A percentile compares a stretch with the other conserved stretches of the same genome.
phyloP scores from a whole-genome alignment of 2,797 vertebrate genomes.

The Acanthurus tractus region DNA sequence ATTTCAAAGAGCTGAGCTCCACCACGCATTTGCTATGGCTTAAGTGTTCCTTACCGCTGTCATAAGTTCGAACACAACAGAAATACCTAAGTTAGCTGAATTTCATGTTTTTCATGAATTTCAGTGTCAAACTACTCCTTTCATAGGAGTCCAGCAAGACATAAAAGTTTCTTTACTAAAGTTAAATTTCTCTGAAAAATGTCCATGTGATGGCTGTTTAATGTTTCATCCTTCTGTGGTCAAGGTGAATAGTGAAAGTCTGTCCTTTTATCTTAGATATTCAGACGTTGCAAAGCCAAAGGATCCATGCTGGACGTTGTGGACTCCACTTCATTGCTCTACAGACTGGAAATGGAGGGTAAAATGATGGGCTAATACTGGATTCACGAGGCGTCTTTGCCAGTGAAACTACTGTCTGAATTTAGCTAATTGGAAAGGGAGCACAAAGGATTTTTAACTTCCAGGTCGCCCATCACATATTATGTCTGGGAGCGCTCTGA shows the following conservation, averaged over 20 bases:
- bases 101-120: slow-evolving; percentile 2
- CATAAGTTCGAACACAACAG: slow-evolving; percentile 15
- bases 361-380: slow-evolving; percentile 21
- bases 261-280: slow-evolving; percentile 81
- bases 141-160: slow-evolving; percentile 13
- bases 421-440: not conserved
- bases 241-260: slow-evolving; percentile 1
- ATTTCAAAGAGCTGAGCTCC: too few relatives aligned
- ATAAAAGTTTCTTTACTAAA: not conserved
- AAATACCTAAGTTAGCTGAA: slow-evolving; percentile 21
- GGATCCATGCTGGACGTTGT: slow-evolving; percentile 91
- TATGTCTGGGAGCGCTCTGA: not conserved
- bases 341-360: slow-evolving; percentile 95
- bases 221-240: not conserved
- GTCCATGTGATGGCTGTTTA: not conserved
- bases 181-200: not conserved
- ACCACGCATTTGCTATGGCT: too few relatives aligned
- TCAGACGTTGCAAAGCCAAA: slow-evolving; percentile 74
- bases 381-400: not conserved
- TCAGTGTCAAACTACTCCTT: slow-evolving; percentile 37
- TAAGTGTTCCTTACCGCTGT: not conserved
- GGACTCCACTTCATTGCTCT: slow-evolving; percentile 91
- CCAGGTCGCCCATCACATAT: too few relatives aligned
- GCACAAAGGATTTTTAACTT: too few relatives aligned
- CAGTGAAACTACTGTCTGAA: not conserved